Conservation (phyloP, 2,797 vertebrate species). For the Enteromius unitaeniatus region DNA sequence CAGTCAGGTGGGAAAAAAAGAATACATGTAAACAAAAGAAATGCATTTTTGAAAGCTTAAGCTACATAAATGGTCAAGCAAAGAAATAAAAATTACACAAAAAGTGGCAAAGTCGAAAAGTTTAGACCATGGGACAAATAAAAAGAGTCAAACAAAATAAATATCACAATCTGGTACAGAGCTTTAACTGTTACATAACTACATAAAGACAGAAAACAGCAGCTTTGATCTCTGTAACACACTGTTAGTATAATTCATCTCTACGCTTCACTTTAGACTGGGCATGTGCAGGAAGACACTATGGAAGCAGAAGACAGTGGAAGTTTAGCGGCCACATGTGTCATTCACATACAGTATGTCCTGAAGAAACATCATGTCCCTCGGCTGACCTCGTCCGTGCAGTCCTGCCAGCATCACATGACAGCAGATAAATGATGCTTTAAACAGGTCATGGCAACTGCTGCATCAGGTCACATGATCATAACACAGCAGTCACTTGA, state of each 20-base stretch:
- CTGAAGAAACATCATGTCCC: not conserved
- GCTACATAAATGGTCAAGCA: constrained; percentile 67
- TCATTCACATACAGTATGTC: not conserved
- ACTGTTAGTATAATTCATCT: constrained; percentile 44
- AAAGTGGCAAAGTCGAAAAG: constrained; percentile 5
- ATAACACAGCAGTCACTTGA: not conserved
- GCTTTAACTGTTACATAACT: constrained; percentile 38
- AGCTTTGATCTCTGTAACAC: constrained; percentile 56
- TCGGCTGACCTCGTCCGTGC: not conserved
- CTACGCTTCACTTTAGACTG: constrained; percentile 35
- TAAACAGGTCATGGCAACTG: not conserved
- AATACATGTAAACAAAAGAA: constrained; percentile 72
- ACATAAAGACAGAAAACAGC: constrained; percentile 51
- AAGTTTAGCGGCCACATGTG: not conserved
- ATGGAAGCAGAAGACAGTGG: constrained; percentile 41
- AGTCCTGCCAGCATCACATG: not conserved
- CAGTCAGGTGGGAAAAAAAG: constrained; percentile 65
- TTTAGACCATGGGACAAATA: not conserved
- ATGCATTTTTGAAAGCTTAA: constrained; percentile 66
- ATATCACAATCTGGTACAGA: constrained; percentile 30
- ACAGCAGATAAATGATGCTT: constrained; percentile 22
- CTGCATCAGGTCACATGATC: constrained; percentile 20
- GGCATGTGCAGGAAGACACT: constrained; percentile 58
- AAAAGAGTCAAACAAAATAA: constrained; percentile 4
- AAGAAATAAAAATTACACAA: constrained; percentile 43